phyloP scores from a whole-genome alignment of 2,113 vertebrate genomes.

The Gnathonemus longibarbis region DNA sequence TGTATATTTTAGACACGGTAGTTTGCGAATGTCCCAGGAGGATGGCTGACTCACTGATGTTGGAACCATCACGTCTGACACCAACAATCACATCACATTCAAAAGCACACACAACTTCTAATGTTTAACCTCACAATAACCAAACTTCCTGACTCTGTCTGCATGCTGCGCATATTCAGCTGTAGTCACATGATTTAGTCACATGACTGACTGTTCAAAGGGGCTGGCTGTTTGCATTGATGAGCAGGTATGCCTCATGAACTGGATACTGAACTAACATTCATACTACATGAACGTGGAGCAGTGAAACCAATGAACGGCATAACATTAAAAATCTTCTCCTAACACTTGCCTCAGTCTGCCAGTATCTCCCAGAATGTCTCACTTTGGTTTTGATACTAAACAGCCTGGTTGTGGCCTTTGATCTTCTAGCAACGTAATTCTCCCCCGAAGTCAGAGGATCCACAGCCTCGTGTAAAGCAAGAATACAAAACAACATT shows the following conservation, averaged over 20 bases:
- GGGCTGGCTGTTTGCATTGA: neutral
- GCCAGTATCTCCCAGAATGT: neutral
- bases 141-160: neutral
- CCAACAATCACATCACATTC: neutral
- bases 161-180: neutral
- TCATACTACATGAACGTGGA: neutral
- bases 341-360: neutral
- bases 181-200: neutral
- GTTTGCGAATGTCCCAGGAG: neutral
- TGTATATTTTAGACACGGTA: neutral
- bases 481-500: neutral
- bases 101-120: neutral
- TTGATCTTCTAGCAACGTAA: neutral
- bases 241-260: neutral
- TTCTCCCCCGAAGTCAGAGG: too few species aligned
- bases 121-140: neutral
- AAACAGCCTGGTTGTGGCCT: constrained; percentile 9
- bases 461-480: neutral
- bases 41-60: neutral
- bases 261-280: neutral
- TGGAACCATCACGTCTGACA: neutral
- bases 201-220: neutral
- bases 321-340: neutral
- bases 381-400: neutral
- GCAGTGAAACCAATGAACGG: neutral